Evolutionary conservation across 2,888 invertebrate genomes (phyloP).

Genomic region (Erpobdella octoculata): DNA sequence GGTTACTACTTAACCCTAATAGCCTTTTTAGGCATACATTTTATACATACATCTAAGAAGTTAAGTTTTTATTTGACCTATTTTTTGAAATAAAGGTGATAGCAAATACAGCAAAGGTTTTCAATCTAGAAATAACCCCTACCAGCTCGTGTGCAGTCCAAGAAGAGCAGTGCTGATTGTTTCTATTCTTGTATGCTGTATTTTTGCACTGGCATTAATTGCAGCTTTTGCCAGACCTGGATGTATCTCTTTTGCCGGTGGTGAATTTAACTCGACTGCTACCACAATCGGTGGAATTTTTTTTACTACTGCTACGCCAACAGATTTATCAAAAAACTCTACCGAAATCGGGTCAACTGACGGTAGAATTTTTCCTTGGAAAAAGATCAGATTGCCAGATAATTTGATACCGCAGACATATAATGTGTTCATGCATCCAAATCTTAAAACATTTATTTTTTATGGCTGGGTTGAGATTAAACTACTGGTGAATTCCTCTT

Average conservation of each 20-base stretch:
- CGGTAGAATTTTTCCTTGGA: constrained; percentile 48
- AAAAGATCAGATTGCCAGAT: constrained; percentile 48
- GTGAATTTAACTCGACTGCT: background rate
- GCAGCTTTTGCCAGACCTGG: constrained; percentile 81
- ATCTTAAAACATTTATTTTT: constrained; percentile 78
- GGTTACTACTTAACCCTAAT: too few relatives aligned
- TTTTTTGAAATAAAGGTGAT: too few relatives aligned
- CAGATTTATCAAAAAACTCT: background rate
- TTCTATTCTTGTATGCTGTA: constrained; percentile 40
- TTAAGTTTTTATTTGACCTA: too few relatives aligned
- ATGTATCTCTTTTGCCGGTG: constrained; percentile 51
- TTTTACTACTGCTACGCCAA: background rate
- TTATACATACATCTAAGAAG: too few relatives aligned
- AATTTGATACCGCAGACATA: constrained; percentile 61
- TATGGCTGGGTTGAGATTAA: constrained; percentile 61
- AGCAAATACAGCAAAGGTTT: constrained; percentile 66
- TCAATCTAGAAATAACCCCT: constrained; percentile 57
- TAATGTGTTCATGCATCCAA: constrained; percentile 81
- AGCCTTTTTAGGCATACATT: too few relatives aligned
- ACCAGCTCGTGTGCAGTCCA: constrained; percentile 44
- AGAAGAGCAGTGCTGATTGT: constrained; percentile 68
- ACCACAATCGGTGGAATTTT: too few relatives aligned
- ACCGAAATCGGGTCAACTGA: constrained; percentile 39
- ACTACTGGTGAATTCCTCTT: constrained; percentile 40
- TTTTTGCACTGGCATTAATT: constrained; percentile 64